Conservation (phyloP, 2,113 vertebrate species). For the Leiothrix lutea region DNA sequence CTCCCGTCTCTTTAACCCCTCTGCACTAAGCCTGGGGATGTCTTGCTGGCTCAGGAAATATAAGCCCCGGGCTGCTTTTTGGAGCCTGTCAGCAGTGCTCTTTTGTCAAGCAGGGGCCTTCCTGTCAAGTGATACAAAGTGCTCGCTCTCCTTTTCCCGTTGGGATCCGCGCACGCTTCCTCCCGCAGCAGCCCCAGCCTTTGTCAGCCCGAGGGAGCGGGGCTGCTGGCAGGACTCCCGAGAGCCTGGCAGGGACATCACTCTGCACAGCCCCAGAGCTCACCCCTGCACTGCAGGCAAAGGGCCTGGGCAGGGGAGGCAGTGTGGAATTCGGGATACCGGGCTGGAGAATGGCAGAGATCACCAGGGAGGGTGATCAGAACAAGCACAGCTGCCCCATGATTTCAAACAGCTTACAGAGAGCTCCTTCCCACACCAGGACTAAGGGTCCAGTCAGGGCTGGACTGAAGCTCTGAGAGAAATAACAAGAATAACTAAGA, state of each 20-base stretch:
- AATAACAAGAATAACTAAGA: background rate
- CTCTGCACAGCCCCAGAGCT: background rate
- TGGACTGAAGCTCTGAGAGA: background rate
- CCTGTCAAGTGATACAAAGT: conserved; percentile 61
- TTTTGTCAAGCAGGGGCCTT: conserved; percentile 56
- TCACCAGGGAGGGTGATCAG: background rate
- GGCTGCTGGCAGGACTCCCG: background rate
- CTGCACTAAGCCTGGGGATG: background rate
- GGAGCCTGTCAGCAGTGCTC: conserved; percentile 40
- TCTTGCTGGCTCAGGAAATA: conserved; percentile 20
- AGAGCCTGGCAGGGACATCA: background rate
- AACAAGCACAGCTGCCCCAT: background rate
- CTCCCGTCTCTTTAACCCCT: background rate
- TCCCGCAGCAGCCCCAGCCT: background rate
- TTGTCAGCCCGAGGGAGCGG: background rate
- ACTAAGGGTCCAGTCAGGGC: background rate
- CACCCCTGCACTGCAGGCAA: background rate
- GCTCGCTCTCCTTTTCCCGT: conserved; percentile 27
- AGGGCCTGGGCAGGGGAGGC: background rate
- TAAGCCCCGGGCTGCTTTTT: background rate
- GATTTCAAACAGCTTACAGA: background rate
- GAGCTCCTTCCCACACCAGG: background rate
- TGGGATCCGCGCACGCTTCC: background rate
- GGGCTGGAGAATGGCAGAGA: background rate
- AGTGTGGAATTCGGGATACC: background rate